Conservation (phyloP, 2,113 vertebrate species). For the Kryptolebias marmoratus region DNA sequence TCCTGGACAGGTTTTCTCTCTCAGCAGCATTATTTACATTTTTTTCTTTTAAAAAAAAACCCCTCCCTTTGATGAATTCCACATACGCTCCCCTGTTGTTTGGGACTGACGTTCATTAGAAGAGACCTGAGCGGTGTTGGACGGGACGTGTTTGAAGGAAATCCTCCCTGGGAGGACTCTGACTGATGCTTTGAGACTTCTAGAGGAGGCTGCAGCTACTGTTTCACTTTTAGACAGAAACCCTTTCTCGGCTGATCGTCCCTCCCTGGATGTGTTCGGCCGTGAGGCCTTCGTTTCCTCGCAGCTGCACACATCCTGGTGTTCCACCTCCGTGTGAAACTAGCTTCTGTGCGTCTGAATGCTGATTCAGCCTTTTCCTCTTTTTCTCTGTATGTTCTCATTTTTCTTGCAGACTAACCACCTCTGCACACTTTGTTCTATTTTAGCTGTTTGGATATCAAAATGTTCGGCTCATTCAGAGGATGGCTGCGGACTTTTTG, state of each 20-base stretch:
- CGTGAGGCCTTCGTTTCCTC: constrained; percentile 31
- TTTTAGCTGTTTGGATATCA: no score
- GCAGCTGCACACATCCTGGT: constrained; percentile 39
- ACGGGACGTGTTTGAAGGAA: constrained; percentile 8
- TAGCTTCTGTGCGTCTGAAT: not conserved
- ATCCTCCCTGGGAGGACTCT: constrained; percentile 25
- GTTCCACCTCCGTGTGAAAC: not conserved
- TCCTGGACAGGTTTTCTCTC: constrained; percentile 3
- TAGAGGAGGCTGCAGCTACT: constrained; percentile 38
- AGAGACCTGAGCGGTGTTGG: not conserved
- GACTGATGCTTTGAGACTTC: constrained; percentile 38
- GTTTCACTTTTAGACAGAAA: constrained; percentile 60
- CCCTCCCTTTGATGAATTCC: no score
- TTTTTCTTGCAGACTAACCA: no score
- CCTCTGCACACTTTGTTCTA: no score
- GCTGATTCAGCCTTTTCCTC: no score
- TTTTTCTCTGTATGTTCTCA: no score
- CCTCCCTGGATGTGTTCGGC: no score
- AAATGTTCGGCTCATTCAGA: no score
- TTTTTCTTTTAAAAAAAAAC: not conserved
- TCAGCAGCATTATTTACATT: constrained; percentile 14
- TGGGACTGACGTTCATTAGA: not conserved
- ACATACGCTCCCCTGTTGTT: constrained; percentile 8
- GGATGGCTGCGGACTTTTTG: no score
- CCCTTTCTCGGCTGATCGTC: constrained; percentile 43